These are phyloP conservation scores for Oryzias melastigma DNA, from an alignment of 2,113 vertebrate genomes.

Conservation along the genomic window DNA sequence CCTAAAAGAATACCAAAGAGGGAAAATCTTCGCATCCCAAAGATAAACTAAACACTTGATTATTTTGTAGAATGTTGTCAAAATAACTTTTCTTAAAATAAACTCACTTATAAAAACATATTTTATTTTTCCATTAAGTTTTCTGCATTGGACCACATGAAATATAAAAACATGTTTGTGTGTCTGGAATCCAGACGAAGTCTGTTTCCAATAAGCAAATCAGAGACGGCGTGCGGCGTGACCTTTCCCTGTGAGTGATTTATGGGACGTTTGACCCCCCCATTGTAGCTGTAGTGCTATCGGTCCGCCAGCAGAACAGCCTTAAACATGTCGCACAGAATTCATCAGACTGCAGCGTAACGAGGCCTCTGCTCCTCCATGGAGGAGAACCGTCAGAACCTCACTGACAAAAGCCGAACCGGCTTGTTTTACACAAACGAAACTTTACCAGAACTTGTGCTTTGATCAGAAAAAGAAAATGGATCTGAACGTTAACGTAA, in stretches of 20 bases:
- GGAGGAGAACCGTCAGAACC: not conserved
- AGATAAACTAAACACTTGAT: too few relatives aligned
- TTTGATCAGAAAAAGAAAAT: too few relatives aligned
- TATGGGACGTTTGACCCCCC: conserved; percentile 16
- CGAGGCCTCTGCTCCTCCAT: not conserved
- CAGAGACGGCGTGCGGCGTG: not conserved
- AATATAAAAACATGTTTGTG: not conserved
- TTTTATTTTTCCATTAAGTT: too few relatives aligned
- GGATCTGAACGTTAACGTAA: too few relatives aligned
- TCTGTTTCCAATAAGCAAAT: not conserved
- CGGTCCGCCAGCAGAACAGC: conserved; percentile 1
- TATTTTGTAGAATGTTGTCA: too few relatives aligned
- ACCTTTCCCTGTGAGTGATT: conserved; percentile 36
- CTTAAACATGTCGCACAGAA: not conserved
- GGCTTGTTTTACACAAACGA: not conserved
- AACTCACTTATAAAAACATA: too few relatives aligned
- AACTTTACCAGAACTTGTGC: too few relatives aligned
- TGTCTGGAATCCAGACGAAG: conserved; percentile 10
- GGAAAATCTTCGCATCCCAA: too few relatives aligned
- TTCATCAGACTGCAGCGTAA: not conserved
- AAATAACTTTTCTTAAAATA: too few relatives aligned
- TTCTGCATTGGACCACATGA: too few relatives aligned
- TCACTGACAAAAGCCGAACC: not conserved
- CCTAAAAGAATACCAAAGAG: too few relatives aligned
- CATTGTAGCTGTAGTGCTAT: conserved; percentile 10